A percentile compares a stretch with the other conserved stretches of the same genome.
These are phyloP conservation scores for Oxyura jamaicensis DNA, from an alignment of 2,113 vertebrate species.

Conservation along the genomic window DNA sequence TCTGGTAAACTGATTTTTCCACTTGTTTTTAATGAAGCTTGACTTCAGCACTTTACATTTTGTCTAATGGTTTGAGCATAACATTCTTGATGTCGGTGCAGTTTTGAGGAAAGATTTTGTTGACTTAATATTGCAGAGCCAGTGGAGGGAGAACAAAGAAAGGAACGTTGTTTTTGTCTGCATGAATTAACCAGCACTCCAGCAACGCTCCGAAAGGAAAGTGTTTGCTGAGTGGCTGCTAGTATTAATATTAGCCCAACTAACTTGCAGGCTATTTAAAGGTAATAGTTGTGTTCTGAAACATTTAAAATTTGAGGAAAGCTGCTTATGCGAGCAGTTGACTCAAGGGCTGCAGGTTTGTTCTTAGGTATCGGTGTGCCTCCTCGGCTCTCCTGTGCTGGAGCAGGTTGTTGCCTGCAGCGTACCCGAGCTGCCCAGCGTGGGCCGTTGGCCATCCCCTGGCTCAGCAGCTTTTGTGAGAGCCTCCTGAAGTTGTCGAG, in stretches of 20 bases:
- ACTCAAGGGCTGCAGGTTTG: neutral
- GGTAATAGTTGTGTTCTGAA: neutral
- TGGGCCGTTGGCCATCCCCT: neutral
- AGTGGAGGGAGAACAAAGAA: neutral
- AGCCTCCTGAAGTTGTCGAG: neutral
- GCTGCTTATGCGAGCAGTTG: rapidly evolving
- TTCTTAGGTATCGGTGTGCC: neutral
- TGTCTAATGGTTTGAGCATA: conserved; percentile 24
- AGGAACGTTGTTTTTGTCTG: neutral
- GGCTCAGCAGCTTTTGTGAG: neutral
- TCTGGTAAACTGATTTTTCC: conserved; percentile 30
- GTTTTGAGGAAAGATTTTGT: conserved; percentile 29
- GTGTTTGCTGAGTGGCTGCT: neutral
- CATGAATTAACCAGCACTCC: neutral
- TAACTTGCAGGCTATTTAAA: neutral
- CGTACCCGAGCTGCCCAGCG: rapidly evolving
- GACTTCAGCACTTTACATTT: neutral
- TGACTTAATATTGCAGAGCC: conserved; percentile 34
- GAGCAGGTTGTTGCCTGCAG: neutral
- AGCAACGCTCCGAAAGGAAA: neutral
- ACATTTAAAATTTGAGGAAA: neutral
- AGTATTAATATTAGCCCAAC: neutral
- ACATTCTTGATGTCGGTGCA: neutral
- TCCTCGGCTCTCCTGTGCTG: neutral
- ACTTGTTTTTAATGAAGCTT: conserved; percentile 37